Percentiles rank a stretch among this genome's conserved stretches.
These are phyloP conservation scores for Piaya cayana DNA, from an alignment of 2,113 vertebrate genomes.

Conservation along the genomic window DNA sequence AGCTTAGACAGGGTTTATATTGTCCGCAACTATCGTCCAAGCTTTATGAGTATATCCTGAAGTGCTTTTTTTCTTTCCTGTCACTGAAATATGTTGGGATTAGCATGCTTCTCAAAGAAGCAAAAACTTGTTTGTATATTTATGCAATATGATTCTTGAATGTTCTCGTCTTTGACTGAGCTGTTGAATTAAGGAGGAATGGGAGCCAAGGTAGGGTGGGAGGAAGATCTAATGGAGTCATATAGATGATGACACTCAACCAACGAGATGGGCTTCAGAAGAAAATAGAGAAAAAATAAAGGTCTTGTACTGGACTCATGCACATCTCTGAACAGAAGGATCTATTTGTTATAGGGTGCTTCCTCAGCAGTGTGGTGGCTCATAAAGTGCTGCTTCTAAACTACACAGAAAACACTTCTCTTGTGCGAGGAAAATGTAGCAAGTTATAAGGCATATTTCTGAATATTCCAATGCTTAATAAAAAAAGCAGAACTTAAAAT, in stretches of 20 bases:
- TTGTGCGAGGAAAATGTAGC: neutral
- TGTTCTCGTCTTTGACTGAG: neutral
- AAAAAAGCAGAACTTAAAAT: neutral
- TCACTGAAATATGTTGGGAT: neutral
- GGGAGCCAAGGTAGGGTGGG: neutral
- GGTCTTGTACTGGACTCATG: neutral
- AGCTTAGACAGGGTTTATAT: neutral
- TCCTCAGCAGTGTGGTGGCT: neutral
- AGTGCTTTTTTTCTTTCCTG: neutral
- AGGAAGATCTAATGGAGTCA: neutral
- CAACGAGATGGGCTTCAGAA: neutral
- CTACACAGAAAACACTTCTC: neutral
- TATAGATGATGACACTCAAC: neutral
- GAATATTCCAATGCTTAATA: neutral
- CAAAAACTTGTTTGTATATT: neutral
- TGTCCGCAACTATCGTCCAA: neutral
- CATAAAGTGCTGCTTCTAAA: neutral
- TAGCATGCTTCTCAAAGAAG: neutral
- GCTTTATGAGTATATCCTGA: neutral
- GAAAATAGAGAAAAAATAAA: neutral
- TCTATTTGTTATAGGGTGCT: neutral
- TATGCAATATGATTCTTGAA: neutral
- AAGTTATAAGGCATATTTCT: neutral
- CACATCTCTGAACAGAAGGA: neutral
- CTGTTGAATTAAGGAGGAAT: neutral